phyloP scores from a whole-genome alignment of 2,888 invertebrate species.

The Carpatolechia fugitivella region DNA sequence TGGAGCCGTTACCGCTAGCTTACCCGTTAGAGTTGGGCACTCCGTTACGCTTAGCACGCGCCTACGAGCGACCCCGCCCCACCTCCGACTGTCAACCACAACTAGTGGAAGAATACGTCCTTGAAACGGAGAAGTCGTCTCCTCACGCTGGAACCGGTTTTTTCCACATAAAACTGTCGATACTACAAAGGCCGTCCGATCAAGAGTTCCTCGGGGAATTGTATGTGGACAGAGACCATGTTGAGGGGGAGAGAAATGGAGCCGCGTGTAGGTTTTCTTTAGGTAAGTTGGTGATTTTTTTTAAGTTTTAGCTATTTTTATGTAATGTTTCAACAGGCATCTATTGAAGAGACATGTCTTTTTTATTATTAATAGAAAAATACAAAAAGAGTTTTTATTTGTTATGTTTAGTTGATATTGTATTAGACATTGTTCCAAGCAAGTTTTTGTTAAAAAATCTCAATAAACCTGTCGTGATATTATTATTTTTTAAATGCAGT shows the following conservation, averaged over 20 bases:
- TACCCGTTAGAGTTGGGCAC: slow-evolving; percentile 72
- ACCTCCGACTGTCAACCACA: slow-evolving; percentile 87
- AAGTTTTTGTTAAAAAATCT: no score
- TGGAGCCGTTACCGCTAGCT: slow-evolving; percentile 79
- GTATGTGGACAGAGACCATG: slow-evolving; percentile 92
- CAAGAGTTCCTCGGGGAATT: slow-evolving; percentile 94
- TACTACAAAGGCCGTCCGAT: slow-evolving; percentile 91
- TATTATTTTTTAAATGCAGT: no score
- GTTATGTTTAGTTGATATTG: no score
- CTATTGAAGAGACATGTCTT: no score
- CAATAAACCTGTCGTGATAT: no score
- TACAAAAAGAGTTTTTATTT: no score
- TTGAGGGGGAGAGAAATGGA: slow-evolving; percentile 86
- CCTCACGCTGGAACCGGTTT: slow-evolving; percentile 81
- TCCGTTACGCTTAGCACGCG: slow-evolving; percentile 62
- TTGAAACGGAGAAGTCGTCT: slow-evolving; percentile 89
- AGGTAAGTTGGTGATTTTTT: slow-evolving; percentile 48
- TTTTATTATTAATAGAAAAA: no score
- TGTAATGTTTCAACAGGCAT: no score
- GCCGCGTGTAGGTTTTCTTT: slow-evolving; percentile 89
- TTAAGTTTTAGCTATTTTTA: no score
- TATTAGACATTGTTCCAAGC: no score
- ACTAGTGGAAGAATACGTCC: slow-evolving; percentile 91
- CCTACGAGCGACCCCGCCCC: slow-evolving; percentile 81
- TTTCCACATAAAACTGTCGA: slow-evolving; percentile 92